phyloP scores from a whole-genome alignment of 2,797 vertebrate genomes.

The Psittacula echo region DNA sequence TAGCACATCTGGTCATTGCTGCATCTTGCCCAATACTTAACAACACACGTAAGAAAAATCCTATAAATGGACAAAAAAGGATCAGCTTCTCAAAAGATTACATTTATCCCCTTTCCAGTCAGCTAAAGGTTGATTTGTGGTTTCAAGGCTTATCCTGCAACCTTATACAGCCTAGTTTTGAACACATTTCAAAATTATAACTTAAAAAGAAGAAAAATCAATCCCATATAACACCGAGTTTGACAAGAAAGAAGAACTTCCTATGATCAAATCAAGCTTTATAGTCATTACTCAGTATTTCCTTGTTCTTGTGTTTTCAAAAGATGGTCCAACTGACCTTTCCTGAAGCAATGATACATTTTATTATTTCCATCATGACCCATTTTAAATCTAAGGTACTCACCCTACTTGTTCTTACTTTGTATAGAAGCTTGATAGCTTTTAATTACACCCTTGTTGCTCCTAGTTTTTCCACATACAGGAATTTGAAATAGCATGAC shows the following conservation, averaged over 20 bases:
- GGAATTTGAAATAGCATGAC: background rate
- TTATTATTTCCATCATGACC: background rate
- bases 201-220: background rate
- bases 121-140: conserved; percentile 27
- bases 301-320: background rate
- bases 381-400: background rate
- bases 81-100: background rate
- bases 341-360: background rate
- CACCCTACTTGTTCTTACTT: background rate
- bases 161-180: background rate
- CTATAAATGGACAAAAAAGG: conserved; percentile 19
- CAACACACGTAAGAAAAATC: background rate
- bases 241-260: background rate
- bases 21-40: background rate
- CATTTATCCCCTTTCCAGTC: background rate
- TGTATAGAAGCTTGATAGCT: background rate
- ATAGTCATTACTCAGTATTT: background rate
- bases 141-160: conserved; percentile 1
- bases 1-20: background rate
- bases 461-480: background rate
- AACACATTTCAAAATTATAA: background rate
- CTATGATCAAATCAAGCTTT: background rate
- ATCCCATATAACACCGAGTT: background rate
- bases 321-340: background rate
- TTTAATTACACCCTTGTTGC: background rate